These are phyloP conservation scores for Sternotherus odoratus DNA, from an alignment of 2,797 vertebrate genomes.

Conservation along the genomic window DNA sequence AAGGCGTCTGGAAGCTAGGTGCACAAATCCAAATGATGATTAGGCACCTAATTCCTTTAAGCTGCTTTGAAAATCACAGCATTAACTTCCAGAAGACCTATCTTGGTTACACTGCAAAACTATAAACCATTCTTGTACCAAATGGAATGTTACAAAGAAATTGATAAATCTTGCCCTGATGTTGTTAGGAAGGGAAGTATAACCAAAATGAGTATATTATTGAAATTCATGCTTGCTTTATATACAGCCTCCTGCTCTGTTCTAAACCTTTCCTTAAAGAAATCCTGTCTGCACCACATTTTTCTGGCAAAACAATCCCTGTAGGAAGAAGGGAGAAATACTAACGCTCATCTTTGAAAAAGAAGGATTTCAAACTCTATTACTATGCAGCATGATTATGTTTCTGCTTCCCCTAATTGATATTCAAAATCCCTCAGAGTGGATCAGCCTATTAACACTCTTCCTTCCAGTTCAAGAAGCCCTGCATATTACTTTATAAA, in stretches of 20 bases:
- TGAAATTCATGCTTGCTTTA: slow-evolving; percentile 12
- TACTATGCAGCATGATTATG: background rate
- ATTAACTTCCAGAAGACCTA: background rate
- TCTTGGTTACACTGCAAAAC: background rate
- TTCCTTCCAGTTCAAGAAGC: background rate
- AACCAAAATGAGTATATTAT: background rate
- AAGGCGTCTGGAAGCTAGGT: background rate
- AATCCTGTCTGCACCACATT: background rate
- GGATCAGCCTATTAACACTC: background rate
- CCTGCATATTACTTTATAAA: background rate
- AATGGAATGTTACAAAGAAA: background rate
- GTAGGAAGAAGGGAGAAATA: background rate
- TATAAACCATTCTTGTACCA: background rate
- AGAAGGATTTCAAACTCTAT: background rate
- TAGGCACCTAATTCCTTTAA: background rate
- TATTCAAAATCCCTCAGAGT: background rate
- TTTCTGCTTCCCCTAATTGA: background rate
- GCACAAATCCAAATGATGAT: background rate
- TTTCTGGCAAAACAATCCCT: background rate
- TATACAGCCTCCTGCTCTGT: background rate
- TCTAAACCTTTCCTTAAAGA: background rate
- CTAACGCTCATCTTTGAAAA: background rate
- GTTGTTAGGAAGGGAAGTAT: background rate
- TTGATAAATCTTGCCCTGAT: background rate
- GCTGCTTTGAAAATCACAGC: background rate